phyloP scores from a whole-genome alignment of 64 coral and sea anemone genomes.

The Orbicella faveolata region DNA sequence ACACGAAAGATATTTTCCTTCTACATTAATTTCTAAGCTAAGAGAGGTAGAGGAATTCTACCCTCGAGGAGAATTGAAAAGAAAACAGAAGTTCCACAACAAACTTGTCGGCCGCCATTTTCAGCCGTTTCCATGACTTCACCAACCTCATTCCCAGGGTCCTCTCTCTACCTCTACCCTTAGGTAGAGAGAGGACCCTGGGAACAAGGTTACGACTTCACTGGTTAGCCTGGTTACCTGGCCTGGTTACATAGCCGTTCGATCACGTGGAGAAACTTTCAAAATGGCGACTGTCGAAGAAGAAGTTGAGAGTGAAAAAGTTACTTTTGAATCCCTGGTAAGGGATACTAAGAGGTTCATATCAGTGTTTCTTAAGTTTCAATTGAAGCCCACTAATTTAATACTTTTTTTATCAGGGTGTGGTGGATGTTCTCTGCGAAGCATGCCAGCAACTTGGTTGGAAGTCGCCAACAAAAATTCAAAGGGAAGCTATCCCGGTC shows the following conservation, averaged over 20 bases:
- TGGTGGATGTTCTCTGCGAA: slow-evolving; percentile 93
- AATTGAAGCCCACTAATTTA: background rate
- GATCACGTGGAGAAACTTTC: slow-evolving; percentile 58
- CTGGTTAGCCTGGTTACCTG: slow-evolving; percentile 15
- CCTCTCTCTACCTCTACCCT: too few relatives aligned
- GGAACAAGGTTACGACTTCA: background rate
- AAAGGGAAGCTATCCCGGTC: slow-evolving; percentile 90
- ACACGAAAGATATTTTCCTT: background rate
- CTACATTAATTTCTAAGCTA: background rate
- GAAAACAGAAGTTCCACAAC: background rate
- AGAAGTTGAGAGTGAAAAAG: slow-evolving; percentile 38
- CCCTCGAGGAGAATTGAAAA: background rate
- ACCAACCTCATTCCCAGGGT: too few relatives aligned
- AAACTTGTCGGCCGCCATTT: slow-evolving; percentile 30
- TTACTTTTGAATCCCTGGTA: slow-evolving; percentile 87
- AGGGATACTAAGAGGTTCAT: background rate
- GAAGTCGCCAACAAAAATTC: slow-evolving; percentile 91
- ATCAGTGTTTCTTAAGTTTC: background rate
- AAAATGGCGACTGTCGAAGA: slow-evolving; percentile 70
- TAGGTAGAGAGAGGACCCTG: too few relatives aligned
- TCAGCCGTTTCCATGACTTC: slow-evolving; percentile 32
- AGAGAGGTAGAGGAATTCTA: background rate
- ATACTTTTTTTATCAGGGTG: slow-evolving; percentile 58
- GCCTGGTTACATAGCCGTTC: slow-evolving; percentile 17
- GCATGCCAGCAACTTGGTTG: slow-evolving; percentile 90